Conservation (phyloP, 2,888 invertebrate genomes). For the Pollenia amentaria region DNA sequence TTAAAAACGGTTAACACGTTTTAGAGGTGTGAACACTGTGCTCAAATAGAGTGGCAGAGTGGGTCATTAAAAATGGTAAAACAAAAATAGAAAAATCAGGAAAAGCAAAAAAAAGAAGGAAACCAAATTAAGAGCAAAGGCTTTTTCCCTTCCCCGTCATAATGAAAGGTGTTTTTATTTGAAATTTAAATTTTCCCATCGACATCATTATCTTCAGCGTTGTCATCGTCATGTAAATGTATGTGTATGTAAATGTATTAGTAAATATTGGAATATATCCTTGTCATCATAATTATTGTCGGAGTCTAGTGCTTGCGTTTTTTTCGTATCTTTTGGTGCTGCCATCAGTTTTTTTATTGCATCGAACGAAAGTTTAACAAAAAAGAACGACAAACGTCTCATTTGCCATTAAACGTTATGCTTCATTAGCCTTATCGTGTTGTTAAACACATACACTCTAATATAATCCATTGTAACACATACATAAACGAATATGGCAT, state of each 20-base stretch:
- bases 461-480: neutral
- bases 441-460: neutral
- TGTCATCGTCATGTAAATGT: neutral
- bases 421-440: conserved; percentile 51
- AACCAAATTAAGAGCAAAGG: neutral
- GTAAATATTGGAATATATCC: no score
- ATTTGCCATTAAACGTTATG: conserved; percentile 51
- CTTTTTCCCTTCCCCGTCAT: neutral
- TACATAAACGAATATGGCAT: neutral
- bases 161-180: conserved; percentile 15
- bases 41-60: neutral
- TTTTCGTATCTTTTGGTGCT: neutral
- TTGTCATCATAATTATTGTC: neutral
- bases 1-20: neutral
- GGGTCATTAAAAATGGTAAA: neutral
- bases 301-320: neutral
- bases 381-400: neutral
- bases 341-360: conserved; percentile 5
- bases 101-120: neutral
- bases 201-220: neutral
- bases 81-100: neutral
- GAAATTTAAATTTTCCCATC: conserved; percentile 25
- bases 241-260: neutral
- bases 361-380: conserved; percentile 11
- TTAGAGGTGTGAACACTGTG: neutral